Evolutionary conservation across 1,140 invertebrate genomes (phyloP).

Genomic region (Solen grandis): DNA sequence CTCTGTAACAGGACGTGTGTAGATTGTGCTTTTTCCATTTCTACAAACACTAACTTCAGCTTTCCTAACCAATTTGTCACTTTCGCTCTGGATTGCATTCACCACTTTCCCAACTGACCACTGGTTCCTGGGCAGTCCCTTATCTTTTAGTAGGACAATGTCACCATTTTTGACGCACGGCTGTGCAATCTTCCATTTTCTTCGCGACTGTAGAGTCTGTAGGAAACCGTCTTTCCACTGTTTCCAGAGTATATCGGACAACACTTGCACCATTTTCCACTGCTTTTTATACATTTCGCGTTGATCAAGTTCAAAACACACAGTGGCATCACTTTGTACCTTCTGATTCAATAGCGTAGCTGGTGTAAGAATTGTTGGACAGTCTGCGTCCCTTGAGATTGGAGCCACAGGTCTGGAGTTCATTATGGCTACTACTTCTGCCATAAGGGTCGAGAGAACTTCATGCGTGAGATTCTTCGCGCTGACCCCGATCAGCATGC

Average conservation of each 20-base stretch:
- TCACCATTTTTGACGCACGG: conserved; percentile 48
- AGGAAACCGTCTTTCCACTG: conserved; percentile 51
- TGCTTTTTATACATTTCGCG: conserved; percentile 40
- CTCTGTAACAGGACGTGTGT: conserved; percentile 42
- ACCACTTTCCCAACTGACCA: conserved; percentile 54
- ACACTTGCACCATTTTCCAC: conserved; percentile 51
- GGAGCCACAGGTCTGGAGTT: conserved; percentile 54
- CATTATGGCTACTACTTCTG: conserved; percentile 58
- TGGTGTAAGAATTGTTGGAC: conserved; percentile 46
- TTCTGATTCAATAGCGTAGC: conserved; percentile 56
- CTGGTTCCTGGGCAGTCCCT: conserved; percentile 27
- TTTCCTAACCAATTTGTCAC: conserved; percentile 49
- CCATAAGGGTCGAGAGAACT: conserved; percentile 43
- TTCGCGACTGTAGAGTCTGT: conserved; percentile 49
- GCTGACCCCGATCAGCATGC: conserved; percentile 28
- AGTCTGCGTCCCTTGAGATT: conserved; percentile 47
- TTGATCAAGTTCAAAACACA: background rate
- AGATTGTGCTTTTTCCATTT: conserved; percentile 16
- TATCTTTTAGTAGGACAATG: conserved; percentile 50
- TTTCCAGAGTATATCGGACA: conserved; percentile 56
- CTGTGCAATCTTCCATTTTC: conserved; percentile 37
- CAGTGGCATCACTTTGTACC: background rate
- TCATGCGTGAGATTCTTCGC: conserved; percentile 50
- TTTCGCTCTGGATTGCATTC: conserved; percentile 30
- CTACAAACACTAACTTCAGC: conserved; percentile 13